Base-by-base conservation (phyloP, 2,888 invertebrate genomes). In the Metallyticus violacea region DNA sequence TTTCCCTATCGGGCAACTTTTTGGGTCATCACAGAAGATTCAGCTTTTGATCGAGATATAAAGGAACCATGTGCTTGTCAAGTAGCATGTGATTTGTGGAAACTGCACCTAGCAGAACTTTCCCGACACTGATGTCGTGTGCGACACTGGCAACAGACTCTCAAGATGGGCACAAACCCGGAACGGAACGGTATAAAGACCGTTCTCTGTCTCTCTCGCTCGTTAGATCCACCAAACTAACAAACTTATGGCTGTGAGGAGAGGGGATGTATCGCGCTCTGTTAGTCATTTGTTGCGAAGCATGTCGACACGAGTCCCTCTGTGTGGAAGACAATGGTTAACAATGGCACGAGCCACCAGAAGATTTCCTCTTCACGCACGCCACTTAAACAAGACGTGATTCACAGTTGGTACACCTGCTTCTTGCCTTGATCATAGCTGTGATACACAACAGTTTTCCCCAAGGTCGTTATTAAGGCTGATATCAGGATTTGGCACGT, bases 251-350 rank as follows among this genome's bases (percentile, higher is more conserved):
- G 25, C 15, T n/a, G 81, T n/a, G 82, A 28, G 77, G 29, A 77
- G 30, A 25, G 85, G 28, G 40, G 62, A 76, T 26, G 40, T 62
- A 76, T 86, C 91, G 91, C 92, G 92, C 92, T 92, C 92, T 92
- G 91, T 90, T 92, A 92, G 92, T 91, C 92, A 92, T 92, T 92
- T 92, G 92, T 91, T 92, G 91, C 92, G 91, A 92, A 92, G 90
- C 92, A 92, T 92, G 92, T 92, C 92, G 92, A 92, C 92, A 92
- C 92, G 92, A 92, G 92, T 92, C 92, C 78, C 40, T 6, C n/a
- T 81, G 26, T 81, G 62, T 81, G 81, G 2, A 81, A 62, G 26
- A 81, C 26, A 6, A 79, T 26, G 7, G 30, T 6, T 85, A 79
- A 81, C 86, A 83, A 79, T 76, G 83, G 86, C 83, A 83, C 86